Evolutionary conservation across 2,113 vertebrate genomes (phyloP).

Genomic region (Oryzias celebensis): DNA sequence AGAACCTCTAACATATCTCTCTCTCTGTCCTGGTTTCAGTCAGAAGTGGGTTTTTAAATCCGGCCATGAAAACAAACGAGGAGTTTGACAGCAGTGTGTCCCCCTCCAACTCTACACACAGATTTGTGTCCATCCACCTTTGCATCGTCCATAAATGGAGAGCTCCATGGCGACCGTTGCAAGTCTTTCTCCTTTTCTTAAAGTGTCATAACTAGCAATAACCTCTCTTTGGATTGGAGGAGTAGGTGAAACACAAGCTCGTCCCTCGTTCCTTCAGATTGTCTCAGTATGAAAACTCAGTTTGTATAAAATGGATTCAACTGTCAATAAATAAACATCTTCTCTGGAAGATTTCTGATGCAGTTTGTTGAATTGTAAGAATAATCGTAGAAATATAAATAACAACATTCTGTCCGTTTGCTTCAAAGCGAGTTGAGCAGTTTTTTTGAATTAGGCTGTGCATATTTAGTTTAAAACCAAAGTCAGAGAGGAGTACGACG

Average conservation of each 20-base stretch:
- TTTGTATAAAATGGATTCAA: slow-evolving; percentile 65
- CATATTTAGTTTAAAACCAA: slow-evolving; percentile 74
- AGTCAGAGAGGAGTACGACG: slow-evolving; percentile 32
- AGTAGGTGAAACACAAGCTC: slow-evolving; percentile 71
- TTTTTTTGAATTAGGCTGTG: slow-evolving; percentile 68
- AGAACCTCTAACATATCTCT: slow-evolving; percentile 76
- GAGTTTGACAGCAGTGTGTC: slow-evolving; percentile 28
- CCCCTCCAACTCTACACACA: slow-evolving; percentile 38
- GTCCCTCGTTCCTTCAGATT: slow-evolving; percentile 69
- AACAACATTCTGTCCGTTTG: slow-evolving; percentile 64
- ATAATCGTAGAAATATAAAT: slow-evolving; percentile 74
- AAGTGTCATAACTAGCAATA: neutral
- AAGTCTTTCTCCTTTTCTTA: neutral
- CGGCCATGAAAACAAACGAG: slow-evolving; percentile 35
- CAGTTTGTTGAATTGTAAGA: slow-evolving; percentile 57
- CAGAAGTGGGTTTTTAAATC: slow-evolving; percentile 47
- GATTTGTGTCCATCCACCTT: slow-evolving; percentile 12
- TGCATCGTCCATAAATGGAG: slow-evolving; percentile 68
- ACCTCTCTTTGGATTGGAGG: slow-evolving; percentile 30
- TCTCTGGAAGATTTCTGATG: slow-evolving; percentile 69
- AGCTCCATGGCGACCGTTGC: slow-evolving; percentile 72
- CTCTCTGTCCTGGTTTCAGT: slow-evolving; percentile 45
- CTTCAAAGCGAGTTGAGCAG: slow-evolving; percentile 39
- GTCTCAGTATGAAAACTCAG: slow-evolving; percentile 71
- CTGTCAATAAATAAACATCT: slow-evolving; percentile 75